Evolutionary conservation across 2,888 invertebrate genomes (phyloP), one percentile per base, ranked within the genome.

Genomic region (Euplagia quadripunctaria): DNA sequence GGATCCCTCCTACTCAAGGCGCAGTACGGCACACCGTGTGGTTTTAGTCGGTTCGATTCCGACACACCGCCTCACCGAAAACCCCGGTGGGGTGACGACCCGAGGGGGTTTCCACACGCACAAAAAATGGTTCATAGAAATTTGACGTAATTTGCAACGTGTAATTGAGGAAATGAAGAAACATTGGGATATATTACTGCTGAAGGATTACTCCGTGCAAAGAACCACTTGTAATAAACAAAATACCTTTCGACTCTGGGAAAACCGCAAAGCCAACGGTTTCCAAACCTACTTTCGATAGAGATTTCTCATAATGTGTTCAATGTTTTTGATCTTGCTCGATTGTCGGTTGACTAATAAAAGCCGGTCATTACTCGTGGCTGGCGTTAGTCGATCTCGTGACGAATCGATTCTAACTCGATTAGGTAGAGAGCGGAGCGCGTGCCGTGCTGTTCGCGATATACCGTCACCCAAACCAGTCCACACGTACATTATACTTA

Each of bases 371-470:
- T 76, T 74, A 74, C 70, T 73, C 71, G 61, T 66, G 73, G 70
- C 52, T 70, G 58, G 78, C 64, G 55, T 42, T 17, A 70, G 74
- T 78, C 85, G 86, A 84, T 87, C 82, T 87, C 88, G 91, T 90
- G 88, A 83, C 90, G 82, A 90, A 91, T 92, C 90, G 90, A 90
- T 92, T 87, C 77, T 90, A 91, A 91, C 86, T 91, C 88, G 90
- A 91, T 93, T 92, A 92, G 73, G 75, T 67, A 68, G 68, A 78
- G 83, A 79, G 76, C 79, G 76, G 81, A 77, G 76, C 83, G 77
- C 75, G 74, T 69, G 69, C 69, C 61, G 69, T 46, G 52, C 42
- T n/a, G 74, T 75, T 80, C 81, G 79, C 77, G 82, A 79, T 78
- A 79, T 75, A 80, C 71, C 79, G 71, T 71, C 71, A 80, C 68